phyloP scores from a whole-genome alignment of 2,797 vertebrate species.

The Cottoperca gobio region DNA sequence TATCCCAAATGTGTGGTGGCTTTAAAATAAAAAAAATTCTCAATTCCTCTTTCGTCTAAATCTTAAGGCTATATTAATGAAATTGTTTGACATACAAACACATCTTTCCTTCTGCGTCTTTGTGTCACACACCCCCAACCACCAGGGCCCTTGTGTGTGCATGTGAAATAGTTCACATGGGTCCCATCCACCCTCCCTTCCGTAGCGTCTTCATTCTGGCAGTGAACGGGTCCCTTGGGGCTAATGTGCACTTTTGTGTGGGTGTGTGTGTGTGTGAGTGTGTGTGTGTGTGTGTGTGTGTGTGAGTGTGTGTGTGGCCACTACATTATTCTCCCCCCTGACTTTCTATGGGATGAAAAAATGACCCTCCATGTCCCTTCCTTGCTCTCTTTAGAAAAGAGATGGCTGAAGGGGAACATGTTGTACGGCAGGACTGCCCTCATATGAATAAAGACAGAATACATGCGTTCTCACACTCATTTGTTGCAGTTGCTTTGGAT shows the following conservation, averaged over 20 bases:
- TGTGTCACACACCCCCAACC: conserved; percentile 9
- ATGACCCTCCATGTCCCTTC: conserved; percentile 19
- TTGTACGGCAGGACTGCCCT: conserved; percentile 12
- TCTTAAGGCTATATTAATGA: not conserved
- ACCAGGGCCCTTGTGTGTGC: conserved; percentile 21
- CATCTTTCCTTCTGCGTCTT: conserved; percentile 14
- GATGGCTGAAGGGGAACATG: conserved; percentile 16
- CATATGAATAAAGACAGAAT: conserved; percentile 9
- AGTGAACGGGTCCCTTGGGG: conserved; percentile 69
- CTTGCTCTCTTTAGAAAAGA: conserved; percentile 57
- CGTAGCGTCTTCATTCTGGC: conserved; percentile 51
- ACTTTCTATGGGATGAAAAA: conserved; percentile 66
- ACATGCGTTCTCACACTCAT: too few species aligned
- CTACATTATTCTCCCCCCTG: conserved; percentile 67
- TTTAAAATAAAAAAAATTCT: not conserved
- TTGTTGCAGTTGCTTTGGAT: not conserved
- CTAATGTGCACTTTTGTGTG: conserved; percentile 52
- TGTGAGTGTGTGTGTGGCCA: conserved; percentile 21
- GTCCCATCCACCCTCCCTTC: conserved; percentile 51
- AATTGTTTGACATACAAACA: not conserved
- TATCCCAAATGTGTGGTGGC: not conserved
- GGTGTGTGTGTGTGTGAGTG: conserved; percentile 29
- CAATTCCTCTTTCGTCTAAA: not conserved
- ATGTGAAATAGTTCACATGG: conserved; percentile 57
- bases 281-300: conserved; percentile 29